These are phyloP conservation scores for Drosophila recens DNA, from an alignment of 2,888 invertebrate species.

Conservation along the genomic window DNA sequence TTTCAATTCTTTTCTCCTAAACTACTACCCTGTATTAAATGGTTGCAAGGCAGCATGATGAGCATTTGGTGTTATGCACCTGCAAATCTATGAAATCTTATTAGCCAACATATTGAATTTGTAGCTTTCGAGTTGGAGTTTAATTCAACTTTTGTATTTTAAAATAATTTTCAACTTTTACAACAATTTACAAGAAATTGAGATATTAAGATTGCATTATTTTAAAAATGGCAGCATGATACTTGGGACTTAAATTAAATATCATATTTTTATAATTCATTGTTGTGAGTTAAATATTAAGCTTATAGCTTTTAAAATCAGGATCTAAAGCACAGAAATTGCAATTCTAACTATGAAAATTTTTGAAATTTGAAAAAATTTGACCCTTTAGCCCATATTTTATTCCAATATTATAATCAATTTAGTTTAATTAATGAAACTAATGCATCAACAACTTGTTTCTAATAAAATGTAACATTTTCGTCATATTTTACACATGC, in stretches of 20 bases:
- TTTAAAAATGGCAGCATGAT: too few species aligned
- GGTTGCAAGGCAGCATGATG: slow-evolving; percentile 1
- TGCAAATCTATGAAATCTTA: background rate
- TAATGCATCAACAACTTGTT: too few species aligned
- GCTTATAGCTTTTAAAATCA: background rate
- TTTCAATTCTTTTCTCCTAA: slow-evolving; percentile 20
- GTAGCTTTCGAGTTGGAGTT: background rate
- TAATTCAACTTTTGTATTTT: too few species aligned
- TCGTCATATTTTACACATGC: too few species aligned
- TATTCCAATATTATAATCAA: background rate
- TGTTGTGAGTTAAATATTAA: too few species aligned
- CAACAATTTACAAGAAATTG: too few species aligned
- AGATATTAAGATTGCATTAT: too few species aligned
- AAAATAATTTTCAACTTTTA: too few species aligned
- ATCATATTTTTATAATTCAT: too few species aligned
- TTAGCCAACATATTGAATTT: background rate
- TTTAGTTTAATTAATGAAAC: background rate
- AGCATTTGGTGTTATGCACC: background rate
- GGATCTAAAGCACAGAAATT: background rate
- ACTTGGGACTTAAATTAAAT: too few species aligned
- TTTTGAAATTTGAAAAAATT: too few species aligned
- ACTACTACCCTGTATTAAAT: slow-evolving; percentile 19
- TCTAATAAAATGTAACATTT: too few species aligned
- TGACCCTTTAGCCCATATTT: background rate
- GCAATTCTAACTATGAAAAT: background rate